These are phyloP conservation scores for Habroteleia sp. DNA, from an alignment of 2,888 invertebrate species.

Conservation along the genomic window DNA sequence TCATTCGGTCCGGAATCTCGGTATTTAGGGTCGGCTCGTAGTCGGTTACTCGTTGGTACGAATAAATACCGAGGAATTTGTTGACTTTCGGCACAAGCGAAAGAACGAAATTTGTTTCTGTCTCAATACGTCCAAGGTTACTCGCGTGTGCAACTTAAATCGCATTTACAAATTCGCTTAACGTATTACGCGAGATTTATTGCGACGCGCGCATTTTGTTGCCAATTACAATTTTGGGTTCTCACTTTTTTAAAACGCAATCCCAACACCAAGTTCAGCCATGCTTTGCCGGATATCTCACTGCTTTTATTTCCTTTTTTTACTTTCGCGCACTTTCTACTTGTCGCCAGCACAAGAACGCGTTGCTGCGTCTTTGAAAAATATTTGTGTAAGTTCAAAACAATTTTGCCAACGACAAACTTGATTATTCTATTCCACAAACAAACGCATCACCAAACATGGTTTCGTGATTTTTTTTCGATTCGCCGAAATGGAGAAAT, in stretches of 20 bases:
- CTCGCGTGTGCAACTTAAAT: conserved; percentile 32
- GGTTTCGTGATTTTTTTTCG: conserved; percentile 8
- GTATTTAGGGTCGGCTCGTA: conserved; percentile 3
- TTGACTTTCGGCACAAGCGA: conserved; percentile 36
- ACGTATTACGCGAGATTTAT: conserved; percentile 29
- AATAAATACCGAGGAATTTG: conserved; percentile 21
- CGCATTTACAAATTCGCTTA: conserved; percentile 33
- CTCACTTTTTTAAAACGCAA: background rate
- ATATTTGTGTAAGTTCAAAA: background rate
- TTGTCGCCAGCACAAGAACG: too few species aligned
- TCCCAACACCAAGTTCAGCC: background rate
- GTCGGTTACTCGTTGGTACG: conserved; percentile 4
- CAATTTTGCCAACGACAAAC: background rate
- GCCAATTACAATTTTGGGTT: conserved; percentile 3
- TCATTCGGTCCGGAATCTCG: conserved; percentile 20
- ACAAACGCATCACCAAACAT: conserved; percentile 6
- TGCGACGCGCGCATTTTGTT: conserved; percentile 7
- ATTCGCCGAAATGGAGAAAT: conserved; percentile 30
- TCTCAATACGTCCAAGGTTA: conserved; percentile 50
- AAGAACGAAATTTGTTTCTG: conserved; percentile 22
- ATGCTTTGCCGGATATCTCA: background rate
- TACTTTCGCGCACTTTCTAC: background rate
- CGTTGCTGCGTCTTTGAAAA: background rate
- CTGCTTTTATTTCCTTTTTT: background rate
- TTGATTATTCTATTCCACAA: background rate